phyloP scores from a whole-genome alignment of 2,797 vertebrate genomes.

The Ptychadena robeensis region DNA sequence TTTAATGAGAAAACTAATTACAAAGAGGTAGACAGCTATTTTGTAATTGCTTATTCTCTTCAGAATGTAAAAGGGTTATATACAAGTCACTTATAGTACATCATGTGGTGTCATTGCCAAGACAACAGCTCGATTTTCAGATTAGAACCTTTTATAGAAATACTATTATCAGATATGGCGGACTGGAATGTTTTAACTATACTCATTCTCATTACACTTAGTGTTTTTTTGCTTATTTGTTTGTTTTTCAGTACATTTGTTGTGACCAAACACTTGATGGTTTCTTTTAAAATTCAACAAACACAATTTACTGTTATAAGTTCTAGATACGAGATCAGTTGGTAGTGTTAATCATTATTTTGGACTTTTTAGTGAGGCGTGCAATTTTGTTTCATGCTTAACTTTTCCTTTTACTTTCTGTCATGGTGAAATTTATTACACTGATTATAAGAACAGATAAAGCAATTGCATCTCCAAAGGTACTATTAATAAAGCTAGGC shows the following conservation, averaged over 20 bases:
- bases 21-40: conserved; percentile 30
- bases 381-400: too few species aligned
- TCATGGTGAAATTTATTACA: too few species aligned
- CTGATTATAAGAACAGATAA: too few species aligned
- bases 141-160: neutral
- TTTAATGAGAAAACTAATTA: conserved; percentile 55
- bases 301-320: neutral
- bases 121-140: conserved; percentile 17
- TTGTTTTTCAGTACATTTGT: neutral
- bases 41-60: conserved; percentile 26
- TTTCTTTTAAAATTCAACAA: neutral
- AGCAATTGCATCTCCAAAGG: too few species aligned
- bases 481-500: too few species aligned
- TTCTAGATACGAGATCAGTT: neutral
- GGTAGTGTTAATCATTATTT: too few species aligned
- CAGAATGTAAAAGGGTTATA: conserved; percentile 9
- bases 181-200: neutral
- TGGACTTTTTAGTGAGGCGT: too few species aligned
- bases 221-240: neutral
- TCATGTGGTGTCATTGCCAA: conserved; percentile 24
- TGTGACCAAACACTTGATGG: neutral
- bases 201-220: neutral
- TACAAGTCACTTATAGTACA: conserved; percentile 30
- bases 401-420: too few species aligned
- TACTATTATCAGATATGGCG: neutral